These are phyloP conservation scores for Drosophila tristis DNA, from an alignment of 1,140 invertebrate species.

Conservation along the genomic window DNA sequence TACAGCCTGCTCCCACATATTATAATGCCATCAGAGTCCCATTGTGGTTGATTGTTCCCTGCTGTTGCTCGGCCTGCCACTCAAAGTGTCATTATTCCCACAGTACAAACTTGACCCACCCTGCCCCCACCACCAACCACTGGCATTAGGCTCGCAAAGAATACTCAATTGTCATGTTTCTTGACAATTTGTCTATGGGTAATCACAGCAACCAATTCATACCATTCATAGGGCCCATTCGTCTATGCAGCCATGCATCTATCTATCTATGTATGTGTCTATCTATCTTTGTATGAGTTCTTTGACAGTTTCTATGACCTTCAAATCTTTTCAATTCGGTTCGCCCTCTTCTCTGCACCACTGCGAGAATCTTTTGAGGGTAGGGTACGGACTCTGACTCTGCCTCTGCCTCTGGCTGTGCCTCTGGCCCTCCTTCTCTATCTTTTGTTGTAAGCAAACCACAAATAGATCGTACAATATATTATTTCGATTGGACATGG, in stretches of 20 bases:
- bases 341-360: slow-evolving; percentile 12
- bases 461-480: slow-evolving; percentile 60
- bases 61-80: slow-evolving; percentile 45
- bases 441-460: slow-evolving; percentile 51
- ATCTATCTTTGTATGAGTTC: neutral
- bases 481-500: slow-evolving; percentile 57
- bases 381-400: no score
- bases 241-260: slow-evolving; percentile 36
- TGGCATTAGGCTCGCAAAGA: slow-evolving; percentile 30
- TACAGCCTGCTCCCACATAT: slow-evolving; percentile 31
- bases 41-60: slow-evolving; percentile 44
- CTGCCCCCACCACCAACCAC: slow-evolving; percentile 9
- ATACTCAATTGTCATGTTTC: slow-evolving; percentile 49
- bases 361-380: slow-evolving; percentile 25
- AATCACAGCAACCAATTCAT: slow-evolving; percentile 58
- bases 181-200: slow-evolving; percentile 68
- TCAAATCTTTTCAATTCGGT: slow-evolving; percentile 42
- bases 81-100: slow-evolving; percentile 56
- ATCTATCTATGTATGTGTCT: slow-evolving; percentile 1
- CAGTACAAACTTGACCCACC: slow-evolving; percentile 50
- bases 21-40: slow-evolving; percentile 53
- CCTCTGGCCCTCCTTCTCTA: slow-evolving; percentile 2
- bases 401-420: slow-evolving; percentile 2
- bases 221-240: slow-evolving; percentile 37
- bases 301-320: slow-evolving; percentile 61